These are phyloP conservation scores for Sesia bembeciformis DNA, from an alignment of 2,888 invertebrate species.

Conservation along the genomic window DNA sequence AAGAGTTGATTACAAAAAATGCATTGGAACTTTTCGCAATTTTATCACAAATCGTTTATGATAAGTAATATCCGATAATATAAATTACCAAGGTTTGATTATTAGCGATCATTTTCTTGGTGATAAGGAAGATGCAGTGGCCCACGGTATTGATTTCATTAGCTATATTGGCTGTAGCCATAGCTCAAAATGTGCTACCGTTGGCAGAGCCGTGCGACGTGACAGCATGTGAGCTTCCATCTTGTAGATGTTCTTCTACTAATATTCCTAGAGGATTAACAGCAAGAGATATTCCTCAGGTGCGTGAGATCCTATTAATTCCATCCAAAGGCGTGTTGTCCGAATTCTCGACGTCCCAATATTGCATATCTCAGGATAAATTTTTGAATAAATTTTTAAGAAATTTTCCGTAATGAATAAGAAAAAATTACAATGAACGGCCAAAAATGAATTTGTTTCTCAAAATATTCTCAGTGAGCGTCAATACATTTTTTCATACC, in stretches of 20 bases:
- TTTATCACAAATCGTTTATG: no score
- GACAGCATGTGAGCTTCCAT: constrained; percentile 59
- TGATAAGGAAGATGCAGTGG: neutral
- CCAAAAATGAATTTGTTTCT: no score
- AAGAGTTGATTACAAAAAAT: no score
- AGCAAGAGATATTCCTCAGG: constrained; percentile 66
- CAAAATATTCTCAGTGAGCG: no score
- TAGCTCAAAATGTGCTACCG: constrained; percentile 14
- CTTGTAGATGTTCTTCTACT: constrained; percentile 68
- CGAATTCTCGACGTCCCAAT: neutral
- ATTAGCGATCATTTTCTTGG: neutral
- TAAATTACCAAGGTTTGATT: neutral
- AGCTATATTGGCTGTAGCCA: constrained; percentile 2
- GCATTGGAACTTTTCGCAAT: no score
- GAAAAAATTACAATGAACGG: no score
- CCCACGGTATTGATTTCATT: neutral
- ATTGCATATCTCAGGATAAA: no score
- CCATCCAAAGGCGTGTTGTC: neutral
- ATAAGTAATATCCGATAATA: neutral
- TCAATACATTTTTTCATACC: no score
- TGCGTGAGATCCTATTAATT: constrained; percentile 16
- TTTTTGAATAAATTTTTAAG: no score
- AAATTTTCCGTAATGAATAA: no score
- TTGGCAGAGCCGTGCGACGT: constrained; percentile 41
- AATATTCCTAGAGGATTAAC: constrained; percentile 58